phyloP scores from a whole-genome alignment of 1,140 invertebrate genomes.

The Linepithema humile region DNA sequence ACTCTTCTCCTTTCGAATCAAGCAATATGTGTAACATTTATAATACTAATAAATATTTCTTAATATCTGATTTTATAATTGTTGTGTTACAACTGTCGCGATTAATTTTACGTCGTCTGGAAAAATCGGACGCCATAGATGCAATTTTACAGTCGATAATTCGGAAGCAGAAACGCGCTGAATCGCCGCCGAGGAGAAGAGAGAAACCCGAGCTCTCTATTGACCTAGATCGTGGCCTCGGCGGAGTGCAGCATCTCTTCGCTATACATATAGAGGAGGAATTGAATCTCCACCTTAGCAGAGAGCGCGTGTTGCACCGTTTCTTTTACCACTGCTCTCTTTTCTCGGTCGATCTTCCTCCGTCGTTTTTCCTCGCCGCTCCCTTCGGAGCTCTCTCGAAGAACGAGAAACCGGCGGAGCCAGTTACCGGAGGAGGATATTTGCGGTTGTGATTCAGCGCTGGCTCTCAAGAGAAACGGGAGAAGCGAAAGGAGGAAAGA shows the following conservation, averaged over 20 bases:
- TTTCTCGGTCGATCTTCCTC: slow-evolving; percentile 2
- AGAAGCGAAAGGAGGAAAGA: slow-evolving; percentile 17
- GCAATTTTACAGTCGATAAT: slow-evolving; percentile 3
- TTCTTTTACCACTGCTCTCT: slow-evolving; percentile 40
- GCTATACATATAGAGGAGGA: slow-evolving; percentile 28
- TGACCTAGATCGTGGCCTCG: slow-evolving; percentile 72
- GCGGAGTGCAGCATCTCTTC: slow-evolving; percentile 25
- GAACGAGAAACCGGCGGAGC: slow-evolving; percentile 37
- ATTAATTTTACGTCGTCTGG: too few species aligned
- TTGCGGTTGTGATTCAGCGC: slow-evolving; percentile 76
- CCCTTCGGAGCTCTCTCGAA: slow-evolving; percentile 24
- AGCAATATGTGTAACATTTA: neutral
- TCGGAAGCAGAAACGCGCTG: slow-evolving; percentile 1
- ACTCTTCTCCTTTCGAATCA: neutral
- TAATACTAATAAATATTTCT: neutral
- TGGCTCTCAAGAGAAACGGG: slow-evolving; percentile 40
- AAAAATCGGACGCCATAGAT: neutral
- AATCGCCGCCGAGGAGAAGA: slow-evolving; percentile 53
- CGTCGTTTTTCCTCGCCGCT: neutral
- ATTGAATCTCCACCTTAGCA: slow-evolving; percentile 1
- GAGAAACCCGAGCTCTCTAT: slow-evolving; percentile 63
- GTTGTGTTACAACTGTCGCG: neutral
- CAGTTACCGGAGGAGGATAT: slow-evolving; percentile 71
- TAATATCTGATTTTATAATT: neutral
- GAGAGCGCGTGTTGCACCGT: neutral